These are phyloP conservation scores for Calidris pygmaea DNA, from an alignment of 2,113 vertebrate genomes.

Conservation along the genomic window DNA sequence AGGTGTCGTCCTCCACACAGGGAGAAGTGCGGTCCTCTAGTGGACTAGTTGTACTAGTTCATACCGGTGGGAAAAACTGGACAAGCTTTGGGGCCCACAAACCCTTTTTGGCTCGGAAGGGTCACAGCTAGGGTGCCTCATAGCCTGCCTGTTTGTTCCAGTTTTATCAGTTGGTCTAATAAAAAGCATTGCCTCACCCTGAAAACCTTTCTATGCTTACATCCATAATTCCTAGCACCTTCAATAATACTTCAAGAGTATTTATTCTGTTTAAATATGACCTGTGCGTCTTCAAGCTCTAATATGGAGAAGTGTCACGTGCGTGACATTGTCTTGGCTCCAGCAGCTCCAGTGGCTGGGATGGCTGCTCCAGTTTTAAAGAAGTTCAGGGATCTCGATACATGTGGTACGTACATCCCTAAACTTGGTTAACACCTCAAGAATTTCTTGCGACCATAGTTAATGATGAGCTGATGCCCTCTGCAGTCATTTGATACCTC, in stretches of 20 bases:
- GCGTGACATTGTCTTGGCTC: background rate
- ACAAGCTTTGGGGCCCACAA: background rate
- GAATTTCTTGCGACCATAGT: background rate
- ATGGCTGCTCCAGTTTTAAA: background rate
- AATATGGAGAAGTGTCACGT: background rate
- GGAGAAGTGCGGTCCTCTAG: background rate
- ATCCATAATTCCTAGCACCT: background rate
- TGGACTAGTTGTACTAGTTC: background rate
- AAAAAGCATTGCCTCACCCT: background rate
- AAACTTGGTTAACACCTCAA: background rate
- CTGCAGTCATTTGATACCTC: background rate
- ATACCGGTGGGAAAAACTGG: background rate
- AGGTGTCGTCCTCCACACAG: background rate
- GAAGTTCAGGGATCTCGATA: background rate
- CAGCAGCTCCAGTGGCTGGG: background rate
- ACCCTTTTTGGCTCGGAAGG: background rate
- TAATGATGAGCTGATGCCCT: background rate
- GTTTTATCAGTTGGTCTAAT: background rate
- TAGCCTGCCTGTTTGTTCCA: background rate
- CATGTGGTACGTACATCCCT: background rate
- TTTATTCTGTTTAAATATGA: background rate
- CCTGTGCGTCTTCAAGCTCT: background rate
- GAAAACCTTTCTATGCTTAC: background rate
- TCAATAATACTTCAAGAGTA: background rate
- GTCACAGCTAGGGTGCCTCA: background rate